These are phyloP conservation scores for Drosophila nikananu DNA, from an alignment of 1,140 invertebrate genomes.

Conservation along the genomic window DNA sequence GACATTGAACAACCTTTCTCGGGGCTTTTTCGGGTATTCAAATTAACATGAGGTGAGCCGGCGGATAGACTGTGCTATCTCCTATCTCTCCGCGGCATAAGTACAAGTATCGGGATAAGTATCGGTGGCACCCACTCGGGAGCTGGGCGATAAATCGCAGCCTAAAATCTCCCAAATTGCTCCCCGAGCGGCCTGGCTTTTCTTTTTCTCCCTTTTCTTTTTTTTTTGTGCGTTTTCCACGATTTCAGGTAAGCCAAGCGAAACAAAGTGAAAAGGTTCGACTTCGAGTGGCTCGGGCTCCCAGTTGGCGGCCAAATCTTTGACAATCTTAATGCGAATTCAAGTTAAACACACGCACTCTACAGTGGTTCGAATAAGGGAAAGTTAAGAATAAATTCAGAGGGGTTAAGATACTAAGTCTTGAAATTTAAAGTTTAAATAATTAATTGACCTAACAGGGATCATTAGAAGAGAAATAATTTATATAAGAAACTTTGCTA, in stretches of 20 bases:
- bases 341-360: conserved; percentile 51
- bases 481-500: neutral
- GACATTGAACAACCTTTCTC: conserved; percentile 70
- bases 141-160: conserved; percentile 68
- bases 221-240: conserved; percentile 11
- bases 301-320: conserved; percentile 65
- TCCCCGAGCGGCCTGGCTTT: conserved; percentile 60
- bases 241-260: conserved; percentile 33
- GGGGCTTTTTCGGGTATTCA: conserved; percentile 56
- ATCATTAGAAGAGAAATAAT: neutral
- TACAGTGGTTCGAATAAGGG: neutral
- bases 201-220: neutral
- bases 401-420: neutral
- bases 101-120: conserved; percentile 42
- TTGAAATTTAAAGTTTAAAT: neutral
- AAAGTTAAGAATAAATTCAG: neutral
- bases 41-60: conserved; percentile 58
- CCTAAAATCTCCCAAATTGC: conserved; percentile 76
- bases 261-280: conserved; percentile 49
- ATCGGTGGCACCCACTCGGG: conserved; percentile 71
- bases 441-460: neutral
- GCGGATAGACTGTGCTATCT: conserved; percentile 25
- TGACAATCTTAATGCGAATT: conserved; percentile 77
- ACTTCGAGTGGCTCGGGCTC: conserved; percentile 47
- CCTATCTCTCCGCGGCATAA: conserved; percentile 52